These are phyloP conservation scores for Patiria miniata DNA, from an alignment of 35 echinoderm and acorn worm species.

Conservation along the genomic window DNA sequence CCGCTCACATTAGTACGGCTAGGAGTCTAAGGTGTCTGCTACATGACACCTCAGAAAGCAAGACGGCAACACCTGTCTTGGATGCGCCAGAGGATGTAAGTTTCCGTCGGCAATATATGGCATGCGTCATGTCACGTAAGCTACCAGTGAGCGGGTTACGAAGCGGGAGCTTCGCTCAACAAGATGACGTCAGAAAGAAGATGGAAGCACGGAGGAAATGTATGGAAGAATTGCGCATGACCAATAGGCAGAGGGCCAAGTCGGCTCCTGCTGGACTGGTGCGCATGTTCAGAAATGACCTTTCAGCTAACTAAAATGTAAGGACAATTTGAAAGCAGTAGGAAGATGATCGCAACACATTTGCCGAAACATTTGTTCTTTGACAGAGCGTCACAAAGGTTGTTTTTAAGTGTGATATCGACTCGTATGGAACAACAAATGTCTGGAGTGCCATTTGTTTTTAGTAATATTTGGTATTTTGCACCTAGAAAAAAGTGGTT, in stretches of 20 bases:
- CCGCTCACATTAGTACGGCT: background rate
- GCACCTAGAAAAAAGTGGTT: too few species aligned
- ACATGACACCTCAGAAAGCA: background rate
- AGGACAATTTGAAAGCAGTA: too few species aligned
- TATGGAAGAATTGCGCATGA: conserved; percentile 57
- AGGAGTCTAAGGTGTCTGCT: background rate
- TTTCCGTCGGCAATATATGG: conserved; percentile 77
- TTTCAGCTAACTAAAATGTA: background rate
- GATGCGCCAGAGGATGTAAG: background rate
- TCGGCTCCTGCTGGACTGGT: conserved; percentile 17
- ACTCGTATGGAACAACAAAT: too few species aligned
- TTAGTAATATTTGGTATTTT: too few species aligned
- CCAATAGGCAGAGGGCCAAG: conserved; percentile 24
- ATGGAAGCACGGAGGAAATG: conserved; percentile 76
- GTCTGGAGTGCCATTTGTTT: too few species aligned
- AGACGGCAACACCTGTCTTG: background rate
- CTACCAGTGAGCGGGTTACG: conserved; percentile 74
- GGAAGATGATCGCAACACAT: too few species aligned
- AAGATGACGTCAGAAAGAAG: conserved; percentile 92
- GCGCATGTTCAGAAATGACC: background rate
- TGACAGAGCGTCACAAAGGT: too few species aligned
- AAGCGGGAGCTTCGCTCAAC: conserved; percentile 69
- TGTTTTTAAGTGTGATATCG: too few species aligned
- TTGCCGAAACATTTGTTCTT: too few species aligned
- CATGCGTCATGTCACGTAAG: conserved; percentile 62